phyloP scores from a whole-genome alignment of 2,888 invertebrate species.

The Eugnorisma glareosa region DNA sequence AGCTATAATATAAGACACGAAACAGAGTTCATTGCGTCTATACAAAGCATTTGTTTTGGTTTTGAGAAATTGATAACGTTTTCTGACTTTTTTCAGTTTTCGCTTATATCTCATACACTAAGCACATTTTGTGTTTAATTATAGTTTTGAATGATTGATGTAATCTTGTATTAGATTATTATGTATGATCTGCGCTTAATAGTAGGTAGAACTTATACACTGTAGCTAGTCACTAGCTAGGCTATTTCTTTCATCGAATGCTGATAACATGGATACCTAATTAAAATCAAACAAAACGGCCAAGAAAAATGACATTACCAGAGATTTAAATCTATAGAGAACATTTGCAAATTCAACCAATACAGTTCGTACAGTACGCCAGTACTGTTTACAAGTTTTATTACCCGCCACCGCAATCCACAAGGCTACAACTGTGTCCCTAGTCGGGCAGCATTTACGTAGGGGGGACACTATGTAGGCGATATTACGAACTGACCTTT shows the following conservation, averaged over 20 bases:
- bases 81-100: too few relatives aligned
- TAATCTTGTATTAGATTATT: not conserved
- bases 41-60: not conserved
- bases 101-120: too few relatives aligned
- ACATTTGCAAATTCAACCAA: not conserved
- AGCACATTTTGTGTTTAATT: too few relatives aligned
- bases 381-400: constrained; percentile 42
- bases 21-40: constrained; percentile 27
- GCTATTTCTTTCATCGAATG: not conserved
- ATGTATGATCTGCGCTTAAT: not conserved
- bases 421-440: constrained; percentile 13
- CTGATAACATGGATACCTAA: not conserved
- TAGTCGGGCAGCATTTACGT: constrained; percentile 3
- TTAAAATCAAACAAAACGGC: not conserved
- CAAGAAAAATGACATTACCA: not conserved
- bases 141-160: not conserved
- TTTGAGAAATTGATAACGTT: not conserved
- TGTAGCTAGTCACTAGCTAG: too few relatives aligned
- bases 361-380: not conserved
- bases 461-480: not conserved
- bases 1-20: constrained; percentile 21
- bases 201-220: not conserved
- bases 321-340: not conserved
- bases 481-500: not conserved
- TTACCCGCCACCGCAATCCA: constrained; percentile 32